Conservation (phyloP, 1,140 invertebrate genomes). For the Drosophila pectinifera region DNA sequence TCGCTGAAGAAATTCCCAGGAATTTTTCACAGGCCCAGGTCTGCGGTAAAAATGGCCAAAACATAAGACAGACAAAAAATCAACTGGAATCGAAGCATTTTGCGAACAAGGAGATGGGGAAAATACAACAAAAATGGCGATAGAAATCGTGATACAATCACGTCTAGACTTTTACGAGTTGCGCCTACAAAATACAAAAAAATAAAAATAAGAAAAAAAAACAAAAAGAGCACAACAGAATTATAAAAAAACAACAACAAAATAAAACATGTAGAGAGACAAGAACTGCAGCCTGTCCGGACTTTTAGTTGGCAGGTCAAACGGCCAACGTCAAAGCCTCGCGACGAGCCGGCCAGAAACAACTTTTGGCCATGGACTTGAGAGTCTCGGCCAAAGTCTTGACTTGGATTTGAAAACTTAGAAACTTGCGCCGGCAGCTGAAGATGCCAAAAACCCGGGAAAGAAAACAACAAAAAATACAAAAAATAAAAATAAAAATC, state of each 20-base stretch:
- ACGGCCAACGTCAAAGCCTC: constrained; percentile 66
- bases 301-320: constrained; percentile 66
- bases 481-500: constrained; percentile 16
- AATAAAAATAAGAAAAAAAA: constrained; percentile 12
- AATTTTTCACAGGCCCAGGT: constrained; percentile 39
- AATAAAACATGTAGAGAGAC: constrained; percentile 12
- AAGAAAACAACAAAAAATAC: too few species aligned
- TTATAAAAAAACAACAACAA: constrained; percentile 31
- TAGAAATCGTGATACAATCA: constrained; percentile 84
- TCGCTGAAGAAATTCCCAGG: constrained; percentile 50
- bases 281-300: constrained; percentile 48
- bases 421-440: constrained; percentile 68
- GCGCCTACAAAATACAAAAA: constrained; percentile 68
- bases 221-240: constrained; percentile 16
- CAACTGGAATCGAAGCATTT: constrained; percentile 53
- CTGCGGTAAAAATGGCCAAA: not conserved
- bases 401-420: constrained; percentile 69
- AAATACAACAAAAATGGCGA: constrained; percentile 80
- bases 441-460: constrained; percentile 54
- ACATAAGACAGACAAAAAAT: constrained; percentile 17
- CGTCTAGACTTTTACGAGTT: constrained; percentile 84
- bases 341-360: constrained; percentile 33
- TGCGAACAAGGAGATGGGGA: constrained; percentile 37
- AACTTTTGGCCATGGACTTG: constrained; percentile 69
- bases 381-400: constrained; percentile 33